Evolutionary conservation across 2,113 vertebrate species (phyloP), one percentile per base, ranked within the genome.

Genomic region (Ariopsis seemanni): DNA sequence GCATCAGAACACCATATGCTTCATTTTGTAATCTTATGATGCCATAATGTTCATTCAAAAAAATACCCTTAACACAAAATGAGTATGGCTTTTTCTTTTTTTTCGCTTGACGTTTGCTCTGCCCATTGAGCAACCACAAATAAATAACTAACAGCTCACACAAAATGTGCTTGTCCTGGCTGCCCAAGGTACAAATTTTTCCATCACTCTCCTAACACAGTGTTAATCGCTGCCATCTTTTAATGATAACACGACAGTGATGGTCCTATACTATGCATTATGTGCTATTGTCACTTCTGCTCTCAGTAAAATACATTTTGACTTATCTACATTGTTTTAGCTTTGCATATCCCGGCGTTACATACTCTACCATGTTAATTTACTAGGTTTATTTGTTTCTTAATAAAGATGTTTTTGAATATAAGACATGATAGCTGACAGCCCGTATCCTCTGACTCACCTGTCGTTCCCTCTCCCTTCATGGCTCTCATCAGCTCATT

Each of bases 401-500:
- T 60, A 20, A 20, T 60, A 34, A 18, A 22, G 30, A 42, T 55
- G 48, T 20, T 62, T 14, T 72, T 10, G 42, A 30, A 42, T 58
- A 15, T 53, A 75, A 0, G 15, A 74, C 25, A 55, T 42, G 12
- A n/a, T 55, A 53, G 5, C 75, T 15, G 75, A 69, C 20, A 69
- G 22, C 7, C 30, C 75, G 10, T 12, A 27, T 22, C 53, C 48
- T 67, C 22, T 15, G 30, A 11, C 96, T 96, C 90, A 99, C 98
- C 97, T 91, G 96, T 95, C 90, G 94, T 96, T 71, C 94, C 96
- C 90, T 98, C 97, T 48, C 96, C 96, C 92, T 97, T 99, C 98
- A 99, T 99, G 89, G 98, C 96, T 87, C 96, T 96, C 97, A 99
- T 97, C 77, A 99, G 96, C 90, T 99, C 98, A 15, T 96, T 98